Evolutionary conservation across 2,888 invertebrate genomes (phyloP).

Genomic region (Eupithecia subfuscata): DNA sequence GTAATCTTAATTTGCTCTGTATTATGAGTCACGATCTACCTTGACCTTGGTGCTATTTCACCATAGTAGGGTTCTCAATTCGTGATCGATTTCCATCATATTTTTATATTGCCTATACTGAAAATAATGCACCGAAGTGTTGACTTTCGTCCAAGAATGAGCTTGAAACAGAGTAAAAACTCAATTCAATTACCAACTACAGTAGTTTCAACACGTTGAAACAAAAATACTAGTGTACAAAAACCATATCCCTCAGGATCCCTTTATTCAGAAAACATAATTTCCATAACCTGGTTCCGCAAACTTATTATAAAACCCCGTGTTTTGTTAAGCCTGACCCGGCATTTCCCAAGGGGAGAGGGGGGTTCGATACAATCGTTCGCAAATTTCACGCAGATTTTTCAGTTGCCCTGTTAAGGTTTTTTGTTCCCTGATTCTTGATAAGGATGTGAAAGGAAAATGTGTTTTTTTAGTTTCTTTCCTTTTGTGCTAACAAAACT

Average conservation of each 20-base stretch:
- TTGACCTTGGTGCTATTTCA: neutral
- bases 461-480: conserved; percentile 1
- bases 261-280: conserved; percentile 6
- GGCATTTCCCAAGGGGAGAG: conserved; percentile 19
- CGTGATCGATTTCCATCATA: neutral
- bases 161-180: neutral
- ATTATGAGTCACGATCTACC: neutral
- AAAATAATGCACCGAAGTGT: neutral
- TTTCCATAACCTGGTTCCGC: conserved; percentile 8
- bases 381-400: conserved; percentile 32
- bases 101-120: neutral
- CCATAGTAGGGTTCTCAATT: neutral
- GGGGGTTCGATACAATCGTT: conserved; percentile 30
- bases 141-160: neutral
- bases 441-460: conserved; percentile 16
- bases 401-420: conserved; percentile 17
- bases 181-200: neutral
- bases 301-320: conserved; percentile 22
- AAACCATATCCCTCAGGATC: conserved; percentile 3
- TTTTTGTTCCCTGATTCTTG: conserved; percentile 16
- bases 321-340: conserved; percentile 26
- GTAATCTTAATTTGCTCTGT: neutral
- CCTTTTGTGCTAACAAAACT: neutral
- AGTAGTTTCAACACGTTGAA: neutral
- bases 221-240: neutral